These are phyloP conservation scores for Sphaeramia orbicularis DNA, from an alignment of 2,797 vertebrate genomes.

Conservation along the genomic window DNA sequence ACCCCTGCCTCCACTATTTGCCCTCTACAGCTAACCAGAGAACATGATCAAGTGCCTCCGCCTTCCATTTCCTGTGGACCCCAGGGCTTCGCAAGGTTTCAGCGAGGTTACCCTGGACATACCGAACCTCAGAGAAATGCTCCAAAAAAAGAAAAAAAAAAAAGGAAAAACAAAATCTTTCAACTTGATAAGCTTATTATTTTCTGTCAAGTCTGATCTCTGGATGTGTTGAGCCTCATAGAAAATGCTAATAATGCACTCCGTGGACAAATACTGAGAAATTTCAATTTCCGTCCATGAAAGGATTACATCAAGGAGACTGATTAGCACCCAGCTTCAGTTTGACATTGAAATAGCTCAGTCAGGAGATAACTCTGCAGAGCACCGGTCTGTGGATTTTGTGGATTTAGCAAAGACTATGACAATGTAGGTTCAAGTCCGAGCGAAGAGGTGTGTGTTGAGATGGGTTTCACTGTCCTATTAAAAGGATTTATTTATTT, in stretches of 20 bases:
- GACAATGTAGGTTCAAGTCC: too few relatives aligned
- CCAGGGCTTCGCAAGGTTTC: constrained; percentile 22
- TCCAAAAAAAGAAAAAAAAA: constrained; percentile 5
- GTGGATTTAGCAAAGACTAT: too few relatives aligned
- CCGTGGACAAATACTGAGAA: constrained; percentile 26
- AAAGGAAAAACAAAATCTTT: constrained; percentile 8
- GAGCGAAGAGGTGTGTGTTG: too few relatives aligned
- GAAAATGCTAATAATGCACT: constrained; percentile 27
- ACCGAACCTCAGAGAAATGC: constrained; percentile 10
- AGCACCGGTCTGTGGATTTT: not conserved
- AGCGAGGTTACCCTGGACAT: constrained; percentile 28
- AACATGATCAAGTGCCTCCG: constrained; percentile 56
- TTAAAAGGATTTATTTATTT: too few relatives aligned
- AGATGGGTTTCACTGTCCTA: too few relatives aligned
- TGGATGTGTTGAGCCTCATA: constrained; percentile 13
- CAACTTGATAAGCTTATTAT: constrained; percentile 21
- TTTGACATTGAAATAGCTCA: constrained; percentile 17
- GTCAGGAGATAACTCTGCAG: not conserved
- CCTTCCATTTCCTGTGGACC: constrained; percentile 46
- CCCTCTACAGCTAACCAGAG: constrained; percentile 61
- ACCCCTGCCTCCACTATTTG: constrained; percentile 66
- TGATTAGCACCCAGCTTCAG: not conserved
- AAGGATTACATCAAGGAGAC: constrained; percentile 35
- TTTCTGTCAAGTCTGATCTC: constrained; percentile 24
- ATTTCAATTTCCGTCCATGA: constrained; percentile 20